Base-by-base conservation (phyloP, 2,797 vertebrate species). In the Helicolenus hilgendorfi region DNA sequence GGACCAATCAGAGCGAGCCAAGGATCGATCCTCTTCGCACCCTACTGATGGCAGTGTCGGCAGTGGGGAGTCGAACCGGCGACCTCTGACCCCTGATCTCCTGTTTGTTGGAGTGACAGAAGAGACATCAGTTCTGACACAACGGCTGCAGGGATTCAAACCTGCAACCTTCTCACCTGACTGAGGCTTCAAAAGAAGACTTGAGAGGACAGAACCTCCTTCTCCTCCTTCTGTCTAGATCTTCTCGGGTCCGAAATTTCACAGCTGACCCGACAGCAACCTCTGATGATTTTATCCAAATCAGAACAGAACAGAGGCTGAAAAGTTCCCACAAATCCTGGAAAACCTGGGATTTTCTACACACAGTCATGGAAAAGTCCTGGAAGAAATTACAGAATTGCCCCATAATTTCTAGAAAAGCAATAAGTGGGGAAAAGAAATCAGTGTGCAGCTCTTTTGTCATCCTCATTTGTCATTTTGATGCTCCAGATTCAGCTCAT, bases 1-100 rank as follows among this genome's bases (percentile, higher is more conserved):
- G 98, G 98, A 71, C 98, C 98, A 83, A 98, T 99, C 72, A 97
- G 98, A 29, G 95, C 98, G 0, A 97, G 98, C 1, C 97, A 98
- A 1, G 96, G 98, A 69, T 98, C 99, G 4, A 98, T 99, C 74
- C 98, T 99, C 72, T 99, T 99, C 82, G 90, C 98, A 2, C 99
- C 98, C 0, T 99, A 99, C 95, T 99, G 89, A 98, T 26, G 64
- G 35, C 31, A 36, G 18, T 0, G 75, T 31, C 1, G 7, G 11
- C 1, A 5, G n/a, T 4, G 20, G 45, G 68, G 69, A 70, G 9
- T 76, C 14, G 1, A 84, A 77, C 65, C 3, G 2, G 33, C 0
- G 9, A 84, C 73, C n/a, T 77, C 59, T 79, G 59, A 81, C 60
- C 14, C 41, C 53, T 63, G 73, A 26, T 75, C 31, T 56, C 22